Base-by-base conservation (phyloP, 2,113 vertebrate genomes). In the Ceyx cyanopectus region DNA sequence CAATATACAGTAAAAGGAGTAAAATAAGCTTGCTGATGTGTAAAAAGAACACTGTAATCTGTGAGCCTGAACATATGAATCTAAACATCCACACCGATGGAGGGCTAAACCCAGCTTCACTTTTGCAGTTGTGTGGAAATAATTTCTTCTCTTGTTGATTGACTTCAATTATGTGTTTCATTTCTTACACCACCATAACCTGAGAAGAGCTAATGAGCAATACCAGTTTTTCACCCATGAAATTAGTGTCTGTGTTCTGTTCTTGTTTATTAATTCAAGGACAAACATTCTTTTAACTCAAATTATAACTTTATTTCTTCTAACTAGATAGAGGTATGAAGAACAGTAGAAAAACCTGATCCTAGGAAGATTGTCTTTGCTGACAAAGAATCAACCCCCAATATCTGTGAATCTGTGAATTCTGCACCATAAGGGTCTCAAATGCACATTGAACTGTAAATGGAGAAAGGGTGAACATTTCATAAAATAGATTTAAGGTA, bases 121-220 rank as follows among this genome's bases (percentile, higher is more conserved):
- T 22, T 61, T 57, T 18, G 20, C 18, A 24, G 6, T 10, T 14
- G 91, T 32, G 34, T 8, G 10, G 77, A 85, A 66, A 89, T 60
- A 10, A 79, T 81, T 94, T 88, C 57, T 63, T 91, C 96, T 96
- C 89, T 91, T 83, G 80, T 91, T 97, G 86, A 95, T 93, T 93
- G 95, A 92, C 91, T 96, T 94, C 94, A 93, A 97, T 97, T 96
- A 97, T 2, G 10, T 23, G 87, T 65, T 92, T 95, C 62, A 75
- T 76, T 95, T 93, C 92, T 66, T 73, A 81, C 37, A 65, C 61
- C 87, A 92, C 90, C 81, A 61, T 63, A 88, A 95, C 78, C 78
- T 91, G 87, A 87, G 84, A 85, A 90, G 91, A 94, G 85, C 91
- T 90, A 95, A 93, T 87, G 94, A 97, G 94, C 58, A 90, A 41